Conservation (phyloP, 1,140 invertebrate genomes). For the Octopus sinensis region DNA sequence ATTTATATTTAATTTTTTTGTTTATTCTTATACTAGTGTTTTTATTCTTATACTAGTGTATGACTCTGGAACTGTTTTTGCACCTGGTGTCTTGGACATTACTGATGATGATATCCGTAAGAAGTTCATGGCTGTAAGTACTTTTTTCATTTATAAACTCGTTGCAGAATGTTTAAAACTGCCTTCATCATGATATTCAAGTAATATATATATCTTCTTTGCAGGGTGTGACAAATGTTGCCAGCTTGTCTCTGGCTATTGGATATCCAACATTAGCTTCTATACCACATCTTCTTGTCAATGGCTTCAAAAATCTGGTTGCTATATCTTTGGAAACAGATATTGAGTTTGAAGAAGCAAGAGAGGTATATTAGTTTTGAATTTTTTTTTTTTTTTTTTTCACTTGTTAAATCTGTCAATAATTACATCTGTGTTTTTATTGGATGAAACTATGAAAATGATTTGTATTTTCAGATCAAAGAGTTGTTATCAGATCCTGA, state of each 20-base stretch:
- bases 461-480: slow-evolving; percentile 52
- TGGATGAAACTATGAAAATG: not conserved
- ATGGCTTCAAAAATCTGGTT: slow-evolving; percentile 97
- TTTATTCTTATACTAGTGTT: no score
- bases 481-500: slow-evolving; percentile 76
- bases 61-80: slow-evolving; percentile 96
- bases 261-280: slow-evolving; percentile 95
- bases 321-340: slow-evolving; percentile 94
- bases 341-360: slow-evolving; percentile 89
- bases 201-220: slow-evolving; percentile 20
- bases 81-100: slow-evolving; percentile 94
- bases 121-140: slow-evolving; percentile 74
- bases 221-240: slow-evolving; percentile 86
- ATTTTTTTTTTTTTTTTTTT: not conserved
- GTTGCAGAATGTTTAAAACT: not conserved
- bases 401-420: not conserved
- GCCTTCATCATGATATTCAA: not conserved
- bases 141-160: not conserved
- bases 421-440: not conserved
- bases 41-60: slow-evolving; percentile 69
- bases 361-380: slow-evolving; percentile 65
- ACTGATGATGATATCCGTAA: slow-evolving; percentile 90
- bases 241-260: slow-evolving; percentile 88
- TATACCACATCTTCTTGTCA: slow-evolving; percentile 92
- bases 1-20: no score